These are phyloP conservation scores for Antennarius striatus DNA, from an alignment of 2,113 vertebrate genomes.

Conservation along the genomic window DNA sequence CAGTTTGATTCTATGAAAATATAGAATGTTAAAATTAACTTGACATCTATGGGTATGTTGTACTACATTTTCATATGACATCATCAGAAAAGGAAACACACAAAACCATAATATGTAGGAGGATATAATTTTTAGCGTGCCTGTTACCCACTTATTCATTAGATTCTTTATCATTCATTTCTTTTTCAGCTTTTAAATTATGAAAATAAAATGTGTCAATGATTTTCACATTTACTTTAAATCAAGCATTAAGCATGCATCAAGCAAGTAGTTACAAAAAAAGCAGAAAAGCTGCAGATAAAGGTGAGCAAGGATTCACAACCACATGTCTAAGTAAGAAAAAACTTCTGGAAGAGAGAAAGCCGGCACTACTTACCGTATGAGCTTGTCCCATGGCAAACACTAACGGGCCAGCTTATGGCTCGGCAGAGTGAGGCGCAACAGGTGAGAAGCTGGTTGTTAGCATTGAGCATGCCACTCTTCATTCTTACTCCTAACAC, in stretches of 20 bases:
- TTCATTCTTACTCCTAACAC: constrained; percentile 59
- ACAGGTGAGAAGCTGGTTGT: constrained; percentile 94
- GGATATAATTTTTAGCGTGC: background rate
- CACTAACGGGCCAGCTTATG: constrained; percentile 81
- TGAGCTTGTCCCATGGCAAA: constrained; percentile 80
- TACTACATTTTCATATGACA: background rate
- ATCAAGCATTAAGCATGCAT: constrained; percentile 72
- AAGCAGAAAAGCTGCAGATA: constrained; percentile 18
- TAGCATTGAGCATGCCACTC: constrained; percentile 94
- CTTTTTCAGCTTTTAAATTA: background rate
- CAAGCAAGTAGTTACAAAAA: constrained; percentile 56
- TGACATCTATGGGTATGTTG: background rate
- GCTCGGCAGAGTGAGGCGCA: constrained; percentile 87
- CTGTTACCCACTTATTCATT: background rate
- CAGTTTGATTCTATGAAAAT: constrained; percentile 79
- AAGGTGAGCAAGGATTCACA: background rate
- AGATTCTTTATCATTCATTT: background rate
- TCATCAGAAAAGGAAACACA: constrained; percentile 33
- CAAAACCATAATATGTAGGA: constrained; percentile 5
- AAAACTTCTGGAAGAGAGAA: constrained; percentile 65
- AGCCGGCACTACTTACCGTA: constrained; percentile 90
- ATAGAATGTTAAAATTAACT: constrained; percentile 34
- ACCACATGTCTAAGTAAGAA: background rate
- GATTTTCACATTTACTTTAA: constrained; percentile 48
- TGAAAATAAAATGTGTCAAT: constrained; percentile 12